Evolutionary conservation across 2,797 vertebrate genomes (phyloP).

Genomic region (Dendrocincla tyrannina): DNA sequence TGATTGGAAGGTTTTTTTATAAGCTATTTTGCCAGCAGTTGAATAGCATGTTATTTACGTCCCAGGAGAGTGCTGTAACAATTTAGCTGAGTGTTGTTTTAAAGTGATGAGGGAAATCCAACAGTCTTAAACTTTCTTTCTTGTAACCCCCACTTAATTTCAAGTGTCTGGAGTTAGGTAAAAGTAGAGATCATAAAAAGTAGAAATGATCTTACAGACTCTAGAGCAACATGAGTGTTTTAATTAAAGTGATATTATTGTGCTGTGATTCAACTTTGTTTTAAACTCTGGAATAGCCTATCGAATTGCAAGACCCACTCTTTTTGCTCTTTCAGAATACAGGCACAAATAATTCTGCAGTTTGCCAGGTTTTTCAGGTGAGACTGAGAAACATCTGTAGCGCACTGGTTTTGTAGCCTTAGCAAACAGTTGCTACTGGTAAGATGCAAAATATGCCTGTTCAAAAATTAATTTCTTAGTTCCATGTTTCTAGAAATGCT

Average conservation of each 20-base stretch:
- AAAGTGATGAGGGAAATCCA: slow-evolving; percentile 30
- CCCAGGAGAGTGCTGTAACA: background rate
- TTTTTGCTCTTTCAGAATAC: background rate
- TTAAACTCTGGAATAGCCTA: background rate
- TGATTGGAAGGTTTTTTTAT: background rate
- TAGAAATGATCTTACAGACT: background rate
- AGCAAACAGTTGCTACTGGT: background rate
- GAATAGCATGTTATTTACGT: background rate
- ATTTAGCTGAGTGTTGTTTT: slow-evolving; percentile 8
- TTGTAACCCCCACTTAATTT: background rate
- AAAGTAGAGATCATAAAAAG: background rate
- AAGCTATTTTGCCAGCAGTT: background rate
- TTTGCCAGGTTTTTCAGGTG: background rate
- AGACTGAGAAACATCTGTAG: background rate
- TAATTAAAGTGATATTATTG: background rate
- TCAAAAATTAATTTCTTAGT: slow-evolving; percentile 23
- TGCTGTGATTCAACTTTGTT: background rate
- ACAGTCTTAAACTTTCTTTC: background rate
- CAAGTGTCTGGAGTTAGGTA: background rate
- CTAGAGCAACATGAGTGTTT: background rate
- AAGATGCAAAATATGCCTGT: background rate
- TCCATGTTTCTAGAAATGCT: slow-evolving; percentile 18
- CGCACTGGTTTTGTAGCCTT: background rate
- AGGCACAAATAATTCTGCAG: background rate
- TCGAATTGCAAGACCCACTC: background rate